Percentiles rank a stretch among this genome's conserved stretches.
phyloP scores from a whole-genome alignment of 2,797 vertebrate species.

The Lindbergichthys nudifrons region DNA sequence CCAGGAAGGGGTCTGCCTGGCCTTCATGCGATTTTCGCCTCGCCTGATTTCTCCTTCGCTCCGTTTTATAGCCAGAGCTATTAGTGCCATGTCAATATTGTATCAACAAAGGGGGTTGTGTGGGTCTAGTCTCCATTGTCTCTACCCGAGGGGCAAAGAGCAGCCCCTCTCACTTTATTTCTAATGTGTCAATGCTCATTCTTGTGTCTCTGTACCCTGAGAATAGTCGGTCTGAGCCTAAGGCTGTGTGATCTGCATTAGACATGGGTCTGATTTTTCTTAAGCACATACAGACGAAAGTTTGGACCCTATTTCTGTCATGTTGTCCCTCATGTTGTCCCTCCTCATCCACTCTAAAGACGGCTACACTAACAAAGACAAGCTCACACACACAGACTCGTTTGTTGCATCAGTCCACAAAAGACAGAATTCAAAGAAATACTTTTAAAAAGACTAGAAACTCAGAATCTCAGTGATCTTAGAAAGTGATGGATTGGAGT shows the following conservation, averaged over 20 bases:
- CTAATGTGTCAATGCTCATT: slow-evolving; percentile 50
- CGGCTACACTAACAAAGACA: neutral
- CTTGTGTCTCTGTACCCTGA: slow-evolving; percentile 47
- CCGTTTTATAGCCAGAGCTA: slow-evolving; percentile 56
- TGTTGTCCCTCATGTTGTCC: neutral
- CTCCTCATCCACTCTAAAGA: slow-evolving; percentile 15
- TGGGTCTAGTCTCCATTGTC: slow-evolving; percentile 46
- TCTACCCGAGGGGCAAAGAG: slow-evolving; percentile 54
- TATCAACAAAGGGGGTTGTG: slow-evolving; percentile 72
- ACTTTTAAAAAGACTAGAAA: slow-evolving; percentile 37
- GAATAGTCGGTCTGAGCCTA: slow-evolving; percentile 35
- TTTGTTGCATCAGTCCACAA: slow-evolving; percentile 39
- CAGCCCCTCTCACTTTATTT: slow-evolving; percentile 41
- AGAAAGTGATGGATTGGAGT: slow-evolving; percentile 1
- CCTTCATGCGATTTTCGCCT: slow-evolving; percentile 68
- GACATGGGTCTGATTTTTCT: slow-evolving; percentile 34
- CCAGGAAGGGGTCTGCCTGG: slow-evolving; percentile 38
- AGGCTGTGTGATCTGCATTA: slow-evolving; percentile 23
- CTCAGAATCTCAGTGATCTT: slow-evolving; percentile 8
- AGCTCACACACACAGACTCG: neutral
- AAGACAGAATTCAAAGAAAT: slow-evolving; percentile 34
- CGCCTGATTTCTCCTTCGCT: slow-evolving; percentile 64
- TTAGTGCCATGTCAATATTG: slow-evolving; percentile 81
- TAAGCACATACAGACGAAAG: slow-evolving; percentile 15
- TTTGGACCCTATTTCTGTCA: slow-evolving; percentile 16